Conservation (phyloP, 2,797 vertebrate species). For the Otus scops region DNA sequence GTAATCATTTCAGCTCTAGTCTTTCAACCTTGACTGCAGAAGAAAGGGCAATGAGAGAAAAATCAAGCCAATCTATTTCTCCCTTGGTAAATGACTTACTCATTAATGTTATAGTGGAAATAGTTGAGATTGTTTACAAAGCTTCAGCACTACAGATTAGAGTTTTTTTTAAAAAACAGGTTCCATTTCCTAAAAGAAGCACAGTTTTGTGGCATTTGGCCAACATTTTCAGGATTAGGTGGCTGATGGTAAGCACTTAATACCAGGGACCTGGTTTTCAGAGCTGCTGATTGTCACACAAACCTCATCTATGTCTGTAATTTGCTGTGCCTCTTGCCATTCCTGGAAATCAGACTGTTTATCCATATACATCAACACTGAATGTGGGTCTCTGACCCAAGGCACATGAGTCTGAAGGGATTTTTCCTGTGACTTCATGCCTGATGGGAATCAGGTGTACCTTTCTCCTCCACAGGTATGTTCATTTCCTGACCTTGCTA, state of each 20-base stretch:
- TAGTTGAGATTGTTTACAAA: background rate
- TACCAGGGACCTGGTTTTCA: background rate
- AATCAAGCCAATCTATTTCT: background rate
- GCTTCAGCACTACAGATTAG: background rate
- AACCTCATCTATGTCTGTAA: background rate
- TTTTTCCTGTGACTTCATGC: background rate
- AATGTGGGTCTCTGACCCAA: background rate
- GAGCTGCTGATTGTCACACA: background rate
- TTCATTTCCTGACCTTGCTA: background rate
- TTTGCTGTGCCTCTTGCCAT: background rate
- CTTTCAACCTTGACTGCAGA: background rate
- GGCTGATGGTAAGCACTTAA: background rate
- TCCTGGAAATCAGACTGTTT: background rate
- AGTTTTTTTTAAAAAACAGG: background rate
- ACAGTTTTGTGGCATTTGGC: background rate
- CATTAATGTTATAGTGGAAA: background rate
- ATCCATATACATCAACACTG: fast-evolving
- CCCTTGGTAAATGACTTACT: background rate
- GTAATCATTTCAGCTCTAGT: background rate
- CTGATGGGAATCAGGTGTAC: background rate
- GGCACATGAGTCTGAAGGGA: background rate
- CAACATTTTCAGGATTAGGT: background rate
- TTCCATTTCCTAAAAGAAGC: background rate
- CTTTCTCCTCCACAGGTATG: background rate
- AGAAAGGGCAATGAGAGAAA: background rate